phyloP scores from a whole-genome alignment of 2,797 vertebrate species.

The Spinibarbus caldwelli region DNA sequence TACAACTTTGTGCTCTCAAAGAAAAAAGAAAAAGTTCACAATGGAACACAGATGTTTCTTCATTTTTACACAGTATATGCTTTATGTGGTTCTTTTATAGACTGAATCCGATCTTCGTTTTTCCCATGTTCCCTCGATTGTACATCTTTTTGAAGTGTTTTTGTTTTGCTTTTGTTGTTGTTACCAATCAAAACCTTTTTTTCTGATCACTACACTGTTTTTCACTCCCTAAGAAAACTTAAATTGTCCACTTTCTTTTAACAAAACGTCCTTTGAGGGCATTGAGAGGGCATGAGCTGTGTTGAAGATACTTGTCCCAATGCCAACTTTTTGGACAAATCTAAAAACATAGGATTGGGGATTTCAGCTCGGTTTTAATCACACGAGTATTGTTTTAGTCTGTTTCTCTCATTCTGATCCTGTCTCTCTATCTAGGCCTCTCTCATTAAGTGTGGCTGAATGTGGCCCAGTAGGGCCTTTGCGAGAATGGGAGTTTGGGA shows the following conservation, averaged over 20 bases:
- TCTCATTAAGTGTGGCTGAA: conserved; percentile 70
- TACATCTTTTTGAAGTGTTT: background rate
- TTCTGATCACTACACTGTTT: background rate
- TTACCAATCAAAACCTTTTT: conserved; percentile 2
- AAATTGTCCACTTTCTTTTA: background rate
- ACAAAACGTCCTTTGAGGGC: background rate
- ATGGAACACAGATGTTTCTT: background rate
- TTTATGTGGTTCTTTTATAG: background rate
- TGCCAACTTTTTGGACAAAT: conserved; percentile 6
- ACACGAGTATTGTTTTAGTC: background rate
- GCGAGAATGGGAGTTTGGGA: conserved; percentile 75
- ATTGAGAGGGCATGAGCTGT: background rate
- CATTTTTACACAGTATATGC: background rate
- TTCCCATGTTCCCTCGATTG: no score
- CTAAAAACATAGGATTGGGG: background rate
- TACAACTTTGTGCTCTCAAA: background rate
- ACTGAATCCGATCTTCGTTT: background rate
- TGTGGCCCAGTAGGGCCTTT: conserved; percentile 83
- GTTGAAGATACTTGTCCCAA: background rate
- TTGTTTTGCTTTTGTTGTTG: background rate
- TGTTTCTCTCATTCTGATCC: conserved; percentile 35
- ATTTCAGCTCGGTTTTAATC: conserved; percentile 9
- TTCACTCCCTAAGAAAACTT: background rate
- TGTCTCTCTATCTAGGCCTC: conserved; percentile 58
- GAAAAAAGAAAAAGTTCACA: background rate